Evolutionary conservation across 2,888 invertebrate genomes (phyloP).

Genomic region (Sphaerophoria taeniata): DNA sequence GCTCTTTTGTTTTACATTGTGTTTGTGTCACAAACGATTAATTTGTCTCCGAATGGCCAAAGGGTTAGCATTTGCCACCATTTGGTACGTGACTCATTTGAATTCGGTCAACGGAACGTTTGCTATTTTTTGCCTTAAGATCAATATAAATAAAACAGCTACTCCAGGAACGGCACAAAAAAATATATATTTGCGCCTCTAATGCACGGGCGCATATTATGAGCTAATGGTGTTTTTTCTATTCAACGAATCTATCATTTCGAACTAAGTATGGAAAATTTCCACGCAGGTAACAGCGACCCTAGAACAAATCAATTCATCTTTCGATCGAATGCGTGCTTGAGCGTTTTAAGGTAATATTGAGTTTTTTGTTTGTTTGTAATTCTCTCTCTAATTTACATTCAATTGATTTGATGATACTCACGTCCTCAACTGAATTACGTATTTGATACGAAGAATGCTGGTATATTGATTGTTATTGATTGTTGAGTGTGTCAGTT

Average conservation of each 20-base stretch:
- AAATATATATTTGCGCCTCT: constrained; percentile 3
- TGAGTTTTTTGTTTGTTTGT: constrained; percentile 61
- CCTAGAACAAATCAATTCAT: constrained; percentile 74
- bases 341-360: constrained; percentile 72
- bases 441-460: constrained; percentile 69
- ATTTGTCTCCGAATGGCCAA: constrained; percentile 63
- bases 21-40: constrained; percentile 43
- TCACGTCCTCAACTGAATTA: constrained; percentile 68
- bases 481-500: constrained; percentile 22
- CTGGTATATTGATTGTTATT: constrained; percentile 67
- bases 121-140: neutral
- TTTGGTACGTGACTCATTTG: constrained; percentile 72
- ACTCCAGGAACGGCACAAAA: neutral
- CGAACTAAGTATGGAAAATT: constrained; percentile 68
- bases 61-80: constrained; percentile 56
- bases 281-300: constrained; percentile 70
- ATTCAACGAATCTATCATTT: constrained; percentile 40
- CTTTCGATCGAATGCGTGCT: constrained; percentile 74
- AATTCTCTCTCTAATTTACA: constrained; percentile 64
- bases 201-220: constrained; percentile 3
- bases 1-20: constrained; percentile 58
- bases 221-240: neutral
- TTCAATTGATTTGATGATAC: constrained; percentile 64
- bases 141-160: constrained; percentile 36
- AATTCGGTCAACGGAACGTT: constrained; percentile 71